Percentiles rank a stretch among this genome's conserved stretches.
These are phyloP conservation scores for Scotopteryx bipunctaria DNA, from an alignment of 2,888 invertebrate genomes.

Conservation along the genomic window DNA sequence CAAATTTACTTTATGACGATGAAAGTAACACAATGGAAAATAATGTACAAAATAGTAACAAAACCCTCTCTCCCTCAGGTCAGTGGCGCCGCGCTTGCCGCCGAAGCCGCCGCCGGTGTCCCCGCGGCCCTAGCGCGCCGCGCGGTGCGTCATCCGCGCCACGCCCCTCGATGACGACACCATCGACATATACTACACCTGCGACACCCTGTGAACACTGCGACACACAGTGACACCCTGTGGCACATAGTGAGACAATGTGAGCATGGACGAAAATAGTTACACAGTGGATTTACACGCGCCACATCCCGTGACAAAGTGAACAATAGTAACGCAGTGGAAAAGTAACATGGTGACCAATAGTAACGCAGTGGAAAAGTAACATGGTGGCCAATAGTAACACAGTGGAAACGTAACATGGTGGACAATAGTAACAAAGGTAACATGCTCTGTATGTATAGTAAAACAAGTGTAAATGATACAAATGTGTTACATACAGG, in stretches of 20 bases:
- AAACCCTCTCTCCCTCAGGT: slow-evolving; percentile 31
- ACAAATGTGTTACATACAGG: no score
- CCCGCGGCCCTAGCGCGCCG: slow-evolving; percentile 53
- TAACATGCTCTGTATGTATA: no score
- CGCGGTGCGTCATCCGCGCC: slow-evolving; percentile 16
- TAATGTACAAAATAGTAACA: background rate
- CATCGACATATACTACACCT: slow-evolving; percentile 41
- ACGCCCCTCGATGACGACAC: slow-evolving; percentile 22
- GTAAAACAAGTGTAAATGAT: no score
- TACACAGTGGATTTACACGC: background rate
- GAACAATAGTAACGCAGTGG: no score
- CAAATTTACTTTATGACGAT: no score
- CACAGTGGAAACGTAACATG: no score
- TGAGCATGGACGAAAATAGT: background rate
- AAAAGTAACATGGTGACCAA: no score
- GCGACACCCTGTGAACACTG: slow-evolving; percentile 37
- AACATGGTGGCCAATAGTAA: background rate
- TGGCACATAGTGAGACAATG: background rate
- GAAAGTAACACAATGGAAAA: no score
- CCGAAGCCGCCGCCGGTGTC: slow-evolving; percentile 65
- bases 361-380: background rate
- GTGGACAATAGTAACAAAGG: no score
- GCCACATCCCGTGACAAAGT: background rate
- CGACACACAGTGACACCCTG: background rate
- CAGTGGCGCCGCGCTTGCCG: slow-evolving; percentile 64